Base-by-base conservation (phyloP, 2,797 vertebrate genomes). In the Notamacropus eugenii region DNA sequence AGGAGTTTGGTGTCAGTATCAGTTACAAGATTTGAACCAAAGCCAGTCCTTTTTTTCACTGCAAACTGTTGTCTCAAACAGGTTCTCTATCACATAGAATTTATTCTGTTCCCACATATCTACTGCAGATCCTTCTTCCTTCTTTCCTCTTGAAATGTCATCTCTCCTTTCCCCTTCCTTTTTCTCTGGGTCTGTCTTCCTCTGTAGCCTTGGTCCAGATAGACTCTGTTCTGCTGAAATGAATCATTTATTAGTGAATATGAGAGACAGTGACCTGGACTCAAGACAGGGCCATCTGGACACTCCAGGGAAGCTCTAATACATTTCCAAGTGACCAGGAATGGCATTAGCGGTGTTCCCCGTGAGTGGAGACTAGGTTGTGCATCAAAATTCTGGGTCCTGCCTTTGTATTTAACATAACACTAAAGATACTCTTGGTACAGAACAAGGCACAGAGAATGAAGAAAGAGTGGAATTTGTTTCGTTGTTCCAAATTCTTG, bases 81-180 rank as follows among this genome's bases (percentile, higher is more conserved):
- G 24, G 74, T 40, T 87, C 40, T 27, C 40, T 50, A 27, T 1
- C 0, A 24, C 3, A 50, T 46, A 50, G 10, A 87, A 87, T 50
- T 46, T 87, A 46, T 82, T 87, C 22, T 4, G 0, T 19, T 31
- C 16, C 16, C 2, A 50, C 6, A 3, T 34, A 9, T 93, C 93
- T 57, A 91, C 90, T 40, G 40, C 59, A 87, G 94, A 67, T 55
- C 87, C 27, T 56, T 74, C 62, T 19, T 55, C 9, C 74, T 22
- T 82, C 22, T 87, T 87, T 87, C 40, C 40, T n/a, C 74, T 24
- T 87, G 74, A 46, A 87, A 28, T 16, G 55, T 92, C 8, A 1
- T 54, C 74, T 87, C 59, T 96, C 93, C 94, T 93, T 95, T 91
- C 90, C 52, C 67, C 27, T 27, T 19, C 91, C 13, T 52, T 93